A percentile compares a stretch with the other conserved stretches of the same genome.
phyloP scores from a whole-genome alignment of 2,888 invertebrate species.

The Drosophila eohydei region DNA sequence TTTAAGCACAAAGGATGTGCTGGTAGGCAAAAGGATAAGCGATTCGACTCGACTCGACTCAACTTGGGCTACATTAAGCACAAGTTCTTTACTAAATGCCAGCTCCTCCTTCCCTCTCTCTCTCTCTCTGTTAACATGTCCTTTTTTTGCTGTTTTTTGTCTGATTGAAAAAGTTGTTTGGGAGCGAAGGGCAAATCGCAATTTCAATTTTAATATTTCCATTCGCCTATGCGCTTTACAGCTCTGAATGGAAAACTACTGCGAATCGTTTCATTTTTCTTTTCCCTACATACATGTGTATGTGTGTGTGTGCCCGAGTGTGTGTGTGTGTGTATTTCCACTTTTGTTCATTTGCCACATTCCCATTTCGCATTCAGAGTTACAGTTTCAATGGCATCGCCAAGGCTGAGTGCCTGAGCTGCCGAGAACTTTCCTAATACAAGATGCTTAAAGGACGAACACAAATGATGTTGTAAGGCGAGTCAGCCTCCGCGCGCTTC shows the following conservation, averaged over 20 bases:
- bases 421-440: constrained; percentile 70
- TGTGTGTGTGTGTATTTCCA: constrained; percentile 24
- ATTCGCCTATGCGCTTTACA: constrained; percentile 66
- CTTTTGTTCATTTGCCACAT: constrained; percentile 50
- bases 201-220: constrained; percentile 76
- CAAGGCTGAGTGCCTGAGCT: constrained; percentile 52
- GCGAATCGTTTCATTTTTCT: constrained; percentile 27
- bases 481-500: constrained; percentile 5
- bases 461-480: constrained; percentile 60
- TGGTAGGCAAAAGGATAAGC: constrained; percentile 30
- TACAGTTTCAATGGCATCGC: constrained; percentile 67
- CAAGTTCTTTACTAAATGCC: constrained; percentile 31
- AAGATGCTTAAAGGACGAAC: constrained; percentile 75
- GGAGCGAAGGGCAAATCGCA: constrained; percentile 67
- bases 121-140: neutral
- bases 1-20: constrained; percentile 30
- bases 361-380: constrained; percentile 53
- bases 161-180: constrained; percentile 54
- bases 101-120: neutral
- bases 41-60: constrained; percentile 32
- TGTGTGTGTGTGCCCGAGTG: neutral
- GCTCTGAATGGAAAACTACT: constrained; percentile 65
- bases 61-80: constrained; percentile 1
- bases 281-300: neutral
- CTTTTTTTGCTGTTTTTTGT: constrained; percentile 21